Base-by-base conservation (phyloP, 2,797 vertebrate species). In the Neosalanx taihuensis region DNA sequence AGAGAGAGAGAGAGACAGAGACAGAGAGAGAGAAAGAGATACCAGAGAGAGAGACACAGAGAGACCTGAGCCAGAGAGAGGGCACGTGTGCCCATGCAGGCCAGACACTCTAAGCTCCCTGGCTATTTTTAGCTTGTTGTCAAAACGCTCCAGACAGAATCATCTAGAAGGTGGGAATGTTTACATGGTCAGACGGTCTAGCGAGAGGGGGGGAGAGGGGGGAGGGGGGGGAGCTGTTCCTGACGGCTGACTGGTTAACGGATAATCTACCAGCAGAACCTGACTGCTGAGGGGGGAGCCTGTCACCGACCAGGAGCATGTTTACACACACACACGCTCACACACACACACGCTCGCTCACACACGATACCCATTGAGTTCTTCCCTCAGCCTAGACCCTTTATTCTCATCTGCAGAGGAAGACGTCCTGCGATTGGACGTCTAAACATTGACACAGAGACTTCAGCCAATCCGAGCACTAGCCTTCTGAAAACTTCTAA, bases 91-190 rank as follows among this genome's bases (percentile, higher is more conserved):
- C 4, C 17, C 51, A 7, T 4, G 77, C 79, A 78, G 73, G 58
- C 62, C 26, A 33, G 23, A 71, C 76, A 76, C 77, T 76, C 73
- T 76, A 73, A 79, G 71, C 79, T 78, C 78, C 61, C 56, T n/a
- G 58, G 53, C 78, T 83, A 85, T 83, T 79, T 79, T 84, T 81
- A 86, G 80, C 71, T 58, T 66, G 35, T 56, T 66, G 35, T 72
- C 71, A 75, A 67, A 72, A 75, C 20, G 72, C 72, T 72, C 75
- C 71, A 67, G 72, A 72, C 61, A 70, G 77, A 88, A 73, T 71
- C 56, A 31, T 76, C 80, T 74, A 83, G 77, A 80, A 79, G 84
- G 79, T 76, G 79, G 86, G 71, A 64, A 82, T 64, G 72, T 79
- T 30, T 33, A 71, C 29, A 69, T 15, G 6, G 23, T 18, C 15